Evolutionary conservation across 2,113 vertebrate genomes (phyloP).

Genomic region (Bubalus kerabau): DNA sequence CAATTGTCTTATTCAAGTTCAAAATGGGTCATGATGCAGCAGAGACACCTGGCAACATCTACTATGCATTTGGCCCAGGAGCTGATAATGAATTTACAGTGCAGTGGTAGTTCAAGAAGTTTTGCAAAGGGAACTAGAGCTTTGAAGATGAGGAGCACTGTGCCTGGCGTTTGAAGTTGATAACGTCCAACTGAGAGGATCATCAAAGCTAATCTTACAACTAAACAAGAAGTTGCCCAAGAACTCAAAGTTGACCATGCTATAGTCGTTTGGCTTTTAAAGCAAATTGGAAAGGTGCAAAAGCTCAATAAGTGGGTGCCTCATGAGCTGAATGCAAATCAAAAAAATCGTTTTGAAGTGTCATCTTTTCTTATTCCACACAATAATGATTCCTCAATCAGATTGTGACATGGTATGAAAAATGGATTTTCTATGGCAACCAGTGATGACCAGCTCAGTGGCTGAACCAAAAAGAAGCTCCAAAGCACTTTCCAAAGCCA

Average conservation of each 20-base stretch:
- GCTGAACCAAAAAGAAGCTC: not conserved
- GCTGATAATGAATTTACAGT: not conserved
- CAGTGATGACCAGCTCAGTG: not conserved
- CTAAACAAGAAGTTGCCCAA: not conserved
- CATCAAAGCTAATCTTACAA: not conserved
- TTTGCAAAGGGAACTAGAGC: not conserved
- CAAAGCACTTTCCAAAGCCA: not conserved
- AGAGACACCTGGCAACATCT: not conserved
- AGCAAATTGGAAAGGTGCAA: not conserved
- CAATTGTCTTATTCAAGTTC: not conserved
- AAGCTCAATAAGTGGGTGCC: not conserved
- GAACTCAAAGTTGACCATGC: not conserved
- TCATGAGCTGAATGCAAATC: not conserved
- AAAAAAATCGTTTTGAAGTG: not conserved
- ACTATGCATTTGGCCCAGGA: not conserved
- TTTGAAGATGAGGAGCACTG: not conserved
- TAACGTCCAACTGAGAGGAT: not conserved
- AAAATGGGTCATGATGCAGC: not conserved
- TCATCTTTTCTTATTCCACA: not conserved
- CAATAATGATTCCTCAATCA: not conserved
- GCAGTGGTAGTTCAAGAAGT: not conserved
- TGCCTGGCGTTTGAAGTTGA: not conserved
- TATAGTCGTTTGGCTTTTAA: not conserved
- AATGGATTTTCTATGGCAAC: not conserved
- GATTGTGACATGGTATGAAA: not conserved